A percentile compares a stretch with the other conserved stretches of the same genome.
Conservation (phyloP, 1,140 invertebrate genomes). For the Cotesia typhae region DNA sequence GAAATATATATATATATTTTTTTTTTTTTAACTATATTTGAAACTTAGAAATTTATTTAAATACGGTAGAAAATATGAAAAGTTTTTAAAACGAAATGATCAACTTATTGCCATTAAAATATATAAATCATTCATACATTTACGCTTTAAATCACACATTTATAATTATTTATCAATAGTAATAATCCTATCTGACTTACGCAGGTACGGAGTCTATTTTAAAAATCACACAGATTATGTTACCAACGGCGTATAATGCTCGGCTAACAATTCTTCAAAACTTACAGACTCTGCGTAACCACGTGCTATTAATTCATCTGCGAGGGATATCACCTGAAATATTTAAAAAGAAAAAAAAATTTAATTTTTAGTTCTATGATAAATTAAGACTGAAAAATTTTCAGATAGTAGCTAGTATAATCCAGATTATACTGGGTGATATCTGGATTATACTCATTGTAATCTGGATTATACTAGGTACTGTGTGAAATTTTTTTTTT, state of each 20-base stretch:
- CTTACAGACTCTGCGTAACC: constrained; percentile 49
- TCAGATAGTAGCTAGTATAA: too few relatives aligned
- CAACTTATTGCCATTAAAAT: not conserved
- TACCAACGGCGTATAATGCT: constrained; percentile 34
- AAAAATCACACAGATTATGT: constrained; percentile 18
- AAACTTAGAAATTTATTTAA: too few relatives aligned
- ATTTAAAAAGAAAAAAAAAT: constrained; percentile 18
- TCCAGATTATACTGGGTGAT: too few relatives aligned
- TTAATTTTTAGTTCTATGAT: not conserved
- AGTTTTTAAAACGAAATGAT: too few relatives aligned
- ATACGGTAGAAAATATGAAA: too few relatives aligned
- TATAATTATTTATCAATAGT: constrained; percentile 26
- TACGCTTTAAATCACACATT: constrained; percentile 3
- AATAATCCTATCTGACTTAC: constrained; percentile 33
- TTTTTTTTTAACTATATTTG: too few relatives aligned
- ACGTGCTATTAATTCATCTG: constrained; percentile 58
- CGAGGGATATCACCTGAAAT: constrained; percentile 58
- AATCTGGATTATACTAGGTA: too few relatives aligned
- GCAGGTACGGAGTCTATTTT: constrained; percentile 19
- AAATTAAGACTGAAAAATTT: too few relatives aligned
- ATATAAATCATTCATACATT: constrained; percentile 20
- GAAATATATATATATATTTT: too few relatives aligned
- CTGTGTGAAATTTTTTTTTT: too few relatives aligned
- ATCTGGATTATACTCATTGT: too few relatives aligned
- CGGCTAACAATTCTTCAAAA: constrained; percentile 48